Percentiles rank a stretch among this genome's conserved stretches.
These are phyloP conservation scores for Eurytoma adleriae DNA, from an alignment of 2,888 invertebrate species.

Conservation along the genomic window DNA sequence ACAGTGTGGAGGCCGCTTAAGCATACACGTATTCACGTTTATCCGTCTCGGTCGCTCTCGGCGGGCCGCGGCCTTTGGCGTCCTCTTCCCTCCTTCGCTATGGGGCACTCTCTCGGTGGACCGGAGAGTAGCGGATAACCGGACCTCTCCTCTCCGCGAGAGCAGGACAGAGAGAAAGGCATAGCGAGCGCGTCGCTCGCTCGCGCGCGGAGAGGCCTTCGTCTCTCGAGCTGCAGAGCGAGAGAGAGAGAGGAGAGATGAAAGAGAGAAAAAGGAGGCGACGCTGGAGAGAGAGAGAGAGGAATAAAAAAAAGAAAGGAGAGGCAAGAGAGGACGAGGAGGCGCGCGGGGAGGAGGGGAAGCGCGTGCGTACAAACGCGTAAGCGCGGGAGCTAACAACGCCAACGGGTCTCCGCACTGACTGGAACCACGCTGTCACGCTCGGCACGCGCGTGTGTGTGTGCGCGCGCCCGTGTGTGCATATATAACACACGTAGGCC, in stretches of 20 bases:
- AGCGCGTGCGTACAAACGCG: conserved; percentile 61
- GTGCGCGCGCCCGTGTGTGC: conserved; percentile 33
- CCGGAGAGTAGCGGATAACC: conserved; percentile 55
- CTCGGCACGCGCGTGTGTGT: conserved; percentile 25
- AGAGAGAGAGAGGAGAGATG: conserved; percentile 30
- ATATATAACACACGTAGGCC: neutral
- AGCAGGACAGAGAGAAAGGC: conserved; percentile 28
- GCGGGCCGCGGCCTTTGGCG: conserved; percentile 32
- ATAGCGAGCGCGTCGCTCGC: conserved; percentile 1
- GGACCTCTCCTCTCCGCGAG: conserved; percentile 48
- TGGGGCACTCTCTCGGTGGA: conserved; percentile 33
- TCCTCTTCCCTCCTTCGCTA: neutral
- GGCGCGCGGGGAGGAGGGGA: neutral
- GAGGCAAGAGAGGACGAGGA: conserved; percentile 18
- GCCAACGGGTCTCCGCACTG: conserved; percentile 69
- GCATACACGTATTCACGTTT: conserved; percentile 49
- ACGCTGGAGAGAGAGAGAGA: conserved; percentile 6
- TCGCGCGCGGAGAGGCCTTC: conserved; percentile 38
- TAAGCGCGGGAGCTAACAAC: conserved; percentile 69
- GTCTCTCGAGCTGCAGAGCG: conserved; percentile 25
- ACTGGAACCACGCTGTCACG: conserved; percentile 67
- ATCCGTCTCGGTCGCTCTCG: conserved; percentile 35
- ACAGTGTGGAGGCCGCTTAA: conserved; percentile 45
- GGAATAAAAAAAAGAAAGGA: conserved; percentile 14
- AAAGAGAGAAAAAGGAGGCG: conserved; percentile 43